These are phyloP conservation scores for Polylopha cassiicola DNA, from an alignment of 2,888 invertebrate species.

Conservation along the genomic window DNA sequence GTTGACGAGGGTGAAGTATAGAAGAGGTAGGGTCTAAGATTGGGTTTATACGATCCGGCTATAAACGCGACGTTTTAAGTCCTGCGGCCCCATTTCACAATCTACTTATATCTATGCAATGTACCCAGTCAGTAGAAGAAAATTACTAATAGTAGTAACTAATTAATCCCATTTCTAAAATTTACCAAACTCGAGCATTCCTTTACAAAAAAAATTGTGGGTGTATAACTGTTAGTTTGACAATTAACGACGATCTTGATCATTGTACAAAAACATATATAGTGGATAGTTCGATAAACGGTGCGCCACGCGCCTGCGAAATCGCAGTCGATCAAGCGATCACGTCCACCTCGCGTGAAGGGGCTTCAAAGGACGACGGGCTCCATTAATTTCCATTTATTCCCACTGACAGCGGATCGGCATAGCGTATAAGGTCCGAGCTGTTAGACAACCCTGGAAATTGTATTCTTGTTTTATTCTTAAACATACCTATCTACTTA, in stretches of 20 bases:
- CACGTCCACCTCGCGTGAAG: constrained; percentile 18
- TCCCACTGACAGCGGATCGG: constrained; percentile 48
- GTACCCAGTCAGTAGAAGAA: too few relatives aligned
- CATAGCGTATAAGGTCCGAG: constrained; percentile 17
- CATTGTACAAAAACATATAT: too few relatives aligned
- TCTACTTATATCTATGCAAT: too few relatives aligned
- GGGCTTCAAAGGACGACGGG: constrained; percentile 25
- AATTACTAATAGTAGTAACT: too few relatives aligned
- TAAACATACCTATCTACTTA: background rate
- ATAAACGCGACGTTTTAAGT: constrained; percentile 5
- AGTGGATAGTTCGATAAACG: too few relatives aligned
- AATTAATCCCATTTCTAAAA: too few relatives aligned
- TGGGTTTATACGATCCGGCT: constrained; percentile 7
- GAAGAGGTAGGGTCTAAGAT: constrained; percentile 4
- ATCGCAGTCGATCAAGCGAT: constrained; percentile 18
- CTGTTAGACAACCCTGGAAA: constrained; percentile 7
- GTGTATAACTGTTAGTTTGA: too few relatives aligned
- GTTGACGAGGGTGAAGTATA: constrained; percentile 6
- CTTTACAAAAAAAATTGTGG: too few relatives aligned
- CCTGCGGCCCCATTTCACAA: constrained; percentile 1
- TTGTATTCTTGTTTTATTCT: background rate
- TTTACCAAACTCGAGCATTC: too few relatives aligned
- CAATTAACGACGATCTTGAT: too few relatives aligned
- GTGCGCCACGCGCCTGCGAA: too few relatives aligned
- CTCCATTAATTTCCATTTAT: constrained; percentile 62